Evolutionary conservation across 1,140 invertebrate genomes (phyloP).

Genomic region (Asobara japonica): DNA sequence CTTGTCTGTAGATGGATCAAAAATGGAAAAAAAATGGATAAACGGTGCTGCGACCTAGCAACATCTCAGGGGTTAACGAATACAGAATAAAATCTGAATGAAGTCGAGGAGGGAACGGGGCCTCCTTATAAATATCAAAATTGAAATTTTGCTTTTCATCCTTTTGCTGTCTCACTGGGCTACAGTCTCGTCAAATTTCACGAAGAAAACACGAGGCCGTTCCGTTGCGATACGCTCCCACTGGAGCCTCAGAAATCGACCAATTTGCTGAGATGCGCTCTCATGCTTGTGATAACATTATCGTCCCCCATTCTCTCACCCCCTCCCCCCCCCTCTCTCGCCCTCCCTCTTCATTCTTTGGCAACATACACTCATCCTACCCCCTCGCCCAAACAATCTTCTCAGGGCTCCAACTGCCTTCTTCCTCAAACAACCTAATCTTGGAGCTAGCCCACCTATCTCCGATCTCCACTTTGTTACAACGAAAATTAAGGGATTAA

Average conservation of each 20-base stretch:
- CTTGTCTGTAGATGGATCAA: no score
- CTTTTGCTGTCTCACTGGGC: background rate
- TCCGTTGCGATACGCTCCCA: background rate
- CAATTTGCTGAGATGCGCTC: slow-evolving; percentile 24
- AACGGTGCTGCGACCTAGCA: no score
- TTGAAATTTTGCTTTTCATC: background rate
- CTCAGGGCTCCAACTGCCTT: background rate
- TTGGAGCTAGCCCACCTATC: slow-evolving; percentile 12
- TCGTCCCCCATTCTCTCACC: slow-evolving; percentile 19
- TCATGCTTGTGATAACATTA: slow-evolving; percentile 28
- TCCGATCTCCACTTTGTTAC: slow-evolving; percentile 17
- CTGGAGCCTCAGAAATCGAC: slow-evolving; percentile 13
- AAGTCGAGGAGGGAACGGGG: background rate
- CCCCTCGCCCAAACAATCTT: background rate
- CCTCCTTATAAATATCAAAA: background rate
- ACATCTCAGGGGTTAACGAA: no score
- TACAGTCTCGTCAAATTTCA: background rate
- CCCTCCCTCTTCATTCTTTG: background rate
- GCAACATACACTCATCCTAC: background rate
- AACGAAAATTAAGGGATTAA: slow-evolving; percentile 19
- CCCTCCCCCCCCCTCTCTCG: background rate
- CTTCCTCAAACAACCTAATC: slow-evolving; percentile 15
- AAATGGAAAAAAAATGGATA: no score
- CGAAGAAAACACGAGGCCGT: no score
- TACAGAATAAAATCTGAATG: background rate